Percentiles rank a stretch among this genome's conserved stretches.
These are phyloP conservation scores for Icerya purchasi DNA, from an alignment of 2,888 invertebrate species.

Conservation along the genomic window DNA sequence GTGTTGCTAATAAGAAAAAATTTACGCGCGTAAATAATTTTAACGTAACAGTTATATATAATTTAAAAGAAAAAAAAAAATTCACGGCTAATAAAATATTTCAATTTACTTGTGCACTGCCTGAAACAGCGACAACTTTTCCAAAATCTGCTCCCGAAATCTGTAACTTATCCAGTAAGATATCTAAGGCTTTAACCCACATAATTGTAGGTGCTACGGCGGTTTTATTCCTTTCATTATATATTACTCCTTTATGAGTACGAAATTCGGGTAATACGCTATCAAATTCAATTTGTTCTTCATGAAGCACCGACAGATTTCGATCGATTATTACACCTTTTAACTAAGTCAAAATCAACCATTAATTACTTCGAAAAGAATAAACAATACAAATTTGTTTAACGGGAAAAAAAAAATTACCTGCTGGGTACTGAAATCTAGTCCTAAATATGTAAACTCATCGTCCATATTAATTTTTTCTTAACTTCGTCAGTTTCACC, in stretches of 20 bases:
- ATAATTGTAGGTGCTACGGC: conserved; percentile 68
- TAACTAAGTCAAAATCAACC: conserved; percentile 33
- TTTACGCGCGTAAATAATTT: no score
- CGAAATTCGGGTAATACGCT: conserved; percentile 73
- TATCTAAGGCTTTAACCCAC: conserved; percentile 90
- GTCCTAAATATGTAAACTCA: conserved; percentile 44
- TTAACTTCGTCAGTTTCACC: no score
- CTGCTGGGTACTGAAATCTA: conserved; percentile 75
- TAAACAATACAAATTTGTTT: neutral
- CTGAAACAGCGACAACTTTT: conserved; percentile 63
- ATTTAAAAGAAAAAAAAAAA: neutral
- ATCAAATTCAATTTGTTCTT: conserved; percentile 73
- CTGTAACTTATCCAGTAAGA: conserved; percentile 64
- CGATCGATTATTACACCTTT: conserved; percentile 70
- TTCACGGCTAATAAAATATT: neutral
- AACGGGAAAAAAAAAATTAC: conserved; percentile 26
- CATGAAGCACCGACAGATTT: conserved; percentile 45
- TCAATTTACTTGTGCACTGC: conserved; percentile 66
- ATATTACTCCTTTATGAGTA: conserved; percentile 38
- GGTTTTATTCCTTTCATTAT: conserved; percentile 29
- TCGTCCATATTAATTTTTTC: no score
- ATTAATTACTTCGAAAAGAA: neutral
- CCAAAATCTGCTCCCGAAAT: conserved; percentile 64
- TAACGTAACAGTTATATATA: neutral
- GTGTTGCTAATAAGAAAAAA: conserved; percentile 56